phyloP scores from a whole-genome alignment of 2,888 invertebrate species.

The Calliphora vomitoria region DNA sequence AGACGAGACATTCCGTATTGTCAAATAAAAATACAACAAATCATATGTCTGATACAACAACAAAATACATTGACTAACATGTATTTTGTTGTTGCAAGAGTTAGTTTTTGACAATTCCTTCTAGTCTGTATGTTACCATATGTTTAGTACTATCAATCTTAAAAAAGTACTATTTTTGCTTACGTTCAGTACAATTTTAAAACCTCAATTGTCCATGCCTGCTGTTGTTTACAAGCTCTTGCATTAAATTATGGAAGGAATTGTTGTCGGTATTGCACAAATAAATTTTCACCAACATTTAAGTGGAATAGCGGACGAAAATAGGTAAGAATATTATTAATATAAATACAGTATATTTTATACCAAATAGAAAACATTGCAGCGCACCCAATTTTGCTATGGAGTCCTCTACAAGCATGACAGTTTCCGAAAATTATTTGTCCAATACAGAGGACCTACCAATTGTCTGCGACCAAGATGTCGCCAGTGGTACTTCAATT shows the following conservation, averaged over 20 bases:
- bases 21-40: too few species aligned
- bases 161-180: too few species aligned
- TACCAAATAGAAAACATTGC: slow-evolving; percentile 6
- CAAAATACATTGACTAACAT: too few species aligned
- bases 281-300: slow-evolving; percentile 80
- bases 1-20: too few species aligned
- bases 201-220: neutral
- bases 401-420: slow-evolving; percentile 4
- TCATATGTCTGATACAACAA: too few species aligned
- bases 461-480: neutral
- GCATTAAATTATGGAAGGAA: slow-evolving; percentile 79
- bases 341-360: neutral
- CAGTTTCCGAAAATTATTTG: neutral
- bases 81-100: too few species aligned
- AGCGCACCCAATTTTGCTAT: slow-evolving; percentile 30
- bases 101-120: too few species aligned
- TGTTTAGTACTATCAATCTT: too few species aligned
- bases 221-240: neutral
- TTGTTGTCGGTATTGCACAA: slow-evolving; percentile 81
- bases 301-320: slow-evolving; percentile 76
- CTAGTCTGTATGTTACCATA: too few species aligned
- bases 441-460: neutral
- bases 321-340: slow-evolving; percentile 77
- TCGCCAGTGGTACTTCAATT: neutral
- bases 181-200: neutral